These are phyloP conservation scores for Onychostruthus taczanowskii DNA, from an alignment of 2,113 vertebrate genomes.

Conservation along the genomic window DNA sequence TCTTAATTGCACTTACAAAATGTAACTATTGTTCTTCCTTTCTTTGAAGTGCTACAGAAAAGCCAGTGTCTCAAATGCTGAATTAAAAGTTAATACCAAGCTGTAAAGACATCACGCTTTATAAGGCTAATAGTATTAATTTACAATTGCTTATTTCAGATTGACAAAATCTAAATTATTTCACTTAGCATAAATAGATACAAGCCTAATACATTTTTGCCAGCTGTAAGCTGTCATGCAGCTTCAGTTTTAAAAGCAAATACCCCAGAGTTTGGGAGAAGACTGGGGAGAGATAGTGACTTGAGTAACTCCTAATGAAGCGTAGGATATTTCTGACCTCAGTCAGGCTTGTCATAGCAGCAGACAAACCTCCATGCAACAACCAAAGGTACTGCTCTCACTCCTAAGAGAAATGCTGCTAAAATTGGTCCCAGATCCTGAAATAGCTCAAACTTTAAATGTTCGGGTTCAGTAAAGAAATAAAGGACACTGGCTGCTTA, in stretches of 20 bases:
- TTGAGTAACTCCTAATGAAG: background rate
- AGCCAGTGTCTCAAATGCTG: background rate
- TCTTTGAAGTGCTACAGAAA: background rate
- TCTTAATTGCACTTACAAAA: background rate
- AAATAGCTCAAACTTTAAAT: background rate
- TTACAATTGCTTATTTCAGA: background rate
- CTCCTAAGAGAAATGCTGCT: background rate
- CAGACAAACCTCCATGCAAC: fast-evolving
- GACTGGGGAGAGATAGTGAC: background rate
- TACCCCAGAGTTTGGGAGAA: background rate
- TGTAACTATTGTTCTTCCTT: background rate
- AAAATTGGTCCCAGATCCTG: background rate
- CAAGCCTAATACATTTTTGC: background rate
- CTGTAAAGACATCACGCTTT: background rate
- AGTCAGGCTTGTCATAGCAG: background rate
- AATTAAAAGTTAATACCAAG: background rate
- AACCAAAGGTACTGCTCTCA: fast-evolving
- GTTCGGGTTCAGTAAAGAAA: background rate
- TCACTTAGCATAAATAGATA: background rate
- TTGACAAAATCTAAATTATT: background rate
- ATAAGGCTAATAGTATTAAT: background rate
- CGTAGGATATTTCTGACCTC: background rate
- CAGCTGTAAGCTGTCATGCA: background rate
- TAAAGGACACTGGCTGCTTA: background rate
- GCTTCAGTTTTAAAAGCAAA: background rate